These are phyloP conservation scores for Lepidocolaptes lacrymiger DNA, from an alignment of 2,797 vertebrate species.

Conservation along the genomic window DNA sequence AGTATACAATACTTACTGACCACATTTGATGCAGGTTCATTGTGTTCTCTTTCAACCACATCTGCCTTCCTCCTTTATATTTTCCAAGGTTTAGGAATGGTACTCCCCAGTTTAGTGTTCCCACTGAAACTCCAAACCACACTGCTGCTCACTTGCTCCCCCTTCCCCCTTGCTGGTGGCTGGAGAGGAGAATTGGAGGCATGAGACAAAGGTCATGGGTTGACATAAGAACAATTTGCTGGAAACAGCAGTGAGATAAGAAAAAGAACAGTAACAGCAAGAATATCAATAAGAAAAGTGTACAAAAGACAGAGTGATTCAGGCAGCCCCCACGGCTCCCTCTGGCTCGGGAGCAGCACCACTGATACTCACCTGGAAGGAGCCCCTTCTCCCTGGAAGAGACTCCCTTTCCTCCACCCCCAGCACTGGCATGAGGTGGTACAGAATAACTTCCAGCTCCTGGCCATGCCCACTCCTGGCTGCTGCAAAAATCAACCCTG, in stretches of 20 bases:
- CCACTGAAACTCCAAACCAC: neutral
- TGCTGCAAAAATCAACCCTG: neutral
- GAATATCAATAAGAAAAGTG: neutral
- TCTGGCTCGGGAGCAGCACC: neutral
- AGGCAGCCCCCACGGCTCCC: neutral
- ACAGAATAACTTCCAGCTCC: neutral
- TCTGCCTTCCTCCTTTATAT: neutral
- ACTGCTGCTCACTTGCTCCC: rapidly evolving
- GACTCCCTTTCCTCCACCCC: neutral
- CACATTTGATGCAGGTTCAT: neutral
- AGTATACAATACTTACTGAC: neutral
- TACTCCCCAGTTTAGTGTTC: neutral
- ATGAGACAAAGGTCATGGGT: neutral
- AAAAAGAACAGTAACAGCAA: neutral
- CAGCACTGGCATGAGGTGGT: neutral
- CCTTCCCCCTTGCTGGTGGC: neutral
- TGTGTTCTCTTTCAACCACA: neutral
- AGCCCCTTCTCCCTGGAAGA: neutral
- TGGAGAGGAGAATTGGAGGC: neutral
- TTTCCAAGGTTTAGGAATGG: no score
- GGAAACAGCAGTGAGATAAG: neutral
- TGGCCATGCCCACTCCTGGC: neutral
- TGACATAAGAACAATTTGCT: neutral
- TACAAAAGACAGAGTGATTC: neutral
- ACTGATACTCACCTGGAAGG: neutral